Evolutionary conservation across 2,888 invertebrate species (phyloP).

Genomic region (Parapristionchus giblindavisi): DNA sequence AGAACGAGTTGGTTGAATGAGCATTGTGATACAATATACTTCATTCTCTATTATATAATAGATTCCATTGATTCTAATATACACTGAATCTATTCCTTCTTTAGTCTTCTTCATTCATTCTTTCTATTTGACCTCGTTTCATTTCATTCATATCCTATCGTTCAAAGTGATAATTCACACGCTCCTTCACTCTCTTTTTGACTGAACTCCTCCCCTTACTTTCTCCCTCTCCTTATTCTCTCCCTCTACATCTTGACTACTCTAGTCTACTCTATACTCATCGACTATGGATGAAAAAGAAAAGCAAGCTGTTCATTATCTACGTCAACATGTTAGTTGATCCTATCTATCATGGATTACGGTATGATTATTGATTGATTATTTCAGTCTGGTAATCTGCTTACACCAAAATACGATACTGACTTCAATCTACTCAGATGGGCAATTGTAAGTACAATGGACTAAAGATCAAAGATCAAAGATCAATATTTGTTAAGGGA

Average conservation of each 20-base stretch:
- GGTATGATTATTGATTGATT: neutral
- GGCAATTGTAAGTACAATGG: conserved; percentile 47
- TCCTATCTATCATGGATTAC: neutral
- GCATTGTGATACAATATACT: no score
- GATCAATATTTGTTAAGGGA: conserved; percentile 37
- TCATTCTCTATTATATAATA: no score
- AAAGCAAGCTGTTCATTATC: conserved; percentile 44
- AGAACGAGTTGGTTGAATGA: no score
- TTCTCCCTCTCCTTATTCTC: no score
- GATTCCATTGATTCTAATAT: no score
- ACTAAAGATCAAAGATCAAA: neutral
- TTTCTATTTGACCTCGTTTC: no score
- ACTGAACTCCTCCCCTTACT: no score
- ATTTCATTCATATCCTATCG: no score
- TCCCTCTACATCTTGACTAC: neutral
- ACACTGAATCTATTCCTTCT: conserved; percentile 2
- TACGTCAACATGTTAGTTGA: conserved; percentile 43
- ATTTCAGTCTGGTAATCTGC: conserved; percentile 51
- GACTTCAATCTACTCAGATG: conserved; percentile 61
- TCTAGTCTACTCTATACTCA: neutral
- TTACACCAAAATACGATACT: conserved; percentile 54
- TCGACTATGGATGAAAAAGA: conserved; percentile 42
- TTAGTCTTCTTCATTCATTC: neutral
- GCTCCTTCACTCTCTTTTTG: no score
- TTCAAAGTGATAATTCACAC: no score